Evolutionary conservation across 2,888 invertebrate species (phyloP).

Genomic region (Parnassius smintheus): DNA sequence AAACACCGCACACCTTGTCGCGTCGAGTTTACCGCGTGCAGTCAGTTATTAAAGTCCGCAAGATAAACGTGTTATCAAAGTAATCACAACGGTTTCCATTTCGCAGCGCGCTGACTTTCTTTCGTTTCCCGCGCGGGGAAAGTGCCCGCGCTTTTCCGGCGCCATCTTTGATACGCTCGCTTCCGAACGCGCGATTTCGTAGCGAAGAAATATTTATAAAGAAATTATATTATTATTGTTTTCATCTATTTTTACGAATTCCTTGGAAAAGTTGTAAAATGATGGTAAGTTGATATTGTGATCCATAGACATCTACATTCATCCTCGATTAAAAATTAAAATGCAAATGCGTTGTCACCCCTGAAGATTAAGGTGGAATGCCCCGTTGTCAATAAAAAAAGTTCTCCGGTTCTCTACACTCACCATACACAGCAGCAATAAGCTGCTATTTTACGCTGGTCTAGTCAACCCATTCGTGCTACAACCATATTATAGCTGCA

Average conservation of each 20-base stretch:
- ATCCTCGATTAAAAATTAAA: too few species aligned
- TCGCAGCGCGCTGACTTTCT: conserved; percentile 72
- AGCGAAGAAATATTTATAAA: too few species aligned
- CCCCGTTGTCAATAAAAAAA: too few species aligned
- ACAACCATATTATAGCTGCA: too few species aligned
- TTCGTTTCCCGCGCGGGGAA: conserved; percentile 78
- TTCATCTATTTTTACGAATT: background rate
- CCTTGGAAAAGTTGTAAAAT: background rate
- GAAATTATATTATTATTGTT: background rate
- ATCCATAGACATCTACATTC: too few species aligned
- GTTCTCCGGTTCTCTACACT: too few species aligned
- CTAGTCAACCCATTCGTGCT: too few species aligned
- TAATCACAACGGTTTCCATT: conserved; percentile 76
- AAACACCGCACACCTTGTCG: conserved; percentile 3
- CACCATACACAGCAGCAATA: too few species aligned
- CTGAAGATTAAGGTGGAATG: too few species aligned
- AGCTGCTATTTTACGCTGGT: too few species aligned
- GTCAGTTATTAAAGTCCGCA: conserved; percentile 51
- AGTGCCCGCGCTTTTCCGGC: conserved; percentile 77
- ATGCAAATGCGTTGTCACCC: too few species aligned
- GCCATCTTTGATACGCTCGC: conserved; percentile 64
- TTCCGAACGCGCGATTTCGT: conserved; percentile 36
- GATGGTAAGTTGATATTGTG: too few species aligned
- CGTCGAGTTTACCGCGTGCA: conserved; percentile 22
- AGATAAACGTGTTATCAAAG: conserved; percentile 64